phyloP scores from a whole-genome alignment of 2,888 invertebrate species.

The Fragum sueziense region DNA sequence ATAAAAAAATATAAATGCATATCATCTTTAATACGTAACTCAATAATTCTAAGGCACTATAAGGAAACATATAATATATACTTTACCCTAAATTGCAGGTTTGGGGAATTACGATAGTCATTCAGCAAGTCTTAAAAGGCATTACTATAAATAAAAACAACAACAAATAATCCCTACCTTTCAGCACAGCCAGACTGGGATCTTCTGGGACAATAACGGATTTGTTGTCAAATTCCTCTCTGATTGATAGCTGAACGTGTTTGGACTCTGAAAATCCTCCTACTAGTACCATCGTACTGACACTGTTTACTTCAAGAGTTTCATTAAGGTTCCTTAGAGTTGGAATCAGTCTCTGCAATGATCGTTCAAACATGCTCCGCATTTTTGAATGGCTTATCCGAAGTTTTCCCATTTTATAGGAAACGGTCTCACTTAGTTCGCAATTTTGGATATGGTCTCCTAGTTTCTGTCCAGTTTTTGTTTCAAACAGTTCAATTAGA shows the following conservation, averaged over 20 bases:
- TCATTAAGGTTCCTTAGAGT: not conserved
- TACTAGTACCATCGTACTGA: not conserved
- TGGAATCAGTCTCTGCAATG: not conserved
- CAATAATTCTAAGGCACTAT: too few relatives aligned
- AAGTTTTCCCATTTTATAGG: not conserved
- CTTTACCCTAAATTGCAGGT: too few relatives aligned
- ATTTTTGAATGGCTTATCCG: not conserved
- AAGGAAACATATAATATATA: too few relatives aligned
- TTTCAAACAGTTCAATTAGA: not conserved
- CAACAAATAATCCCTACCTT: too few relatives aligned
- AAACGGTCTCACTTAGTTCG: not conserved
- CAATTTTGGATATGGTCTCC: not conserved
- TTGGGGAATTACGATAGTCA: too few relatives aligned
- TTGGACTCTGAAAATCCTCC: constrained; percentile 9
- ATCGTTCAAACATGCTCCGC: not conserved
- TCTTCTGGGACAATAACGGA: not conserved
- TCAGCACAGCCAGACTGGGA: constrained; percentile 1
- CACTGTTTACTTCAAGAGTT: not conserved
- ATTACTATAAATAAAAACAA: too few relatives aligned
- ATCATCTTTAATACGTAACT: too few relatives aligned
- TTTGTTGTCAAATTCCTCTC: not conserved
- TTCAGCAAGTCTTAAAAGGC: too few relatives aligned
- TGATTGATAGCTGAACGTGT: not conserved
- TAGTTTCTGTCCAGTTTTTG: not conserved
- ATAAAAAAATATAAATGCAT: too few relatives aligned